Evolutionary conservation across 2,888 invertebrate genomes (phyloP), one percentile per base, ranked within the genome.

Genomic region (Parnassius glacialis): DNA sequence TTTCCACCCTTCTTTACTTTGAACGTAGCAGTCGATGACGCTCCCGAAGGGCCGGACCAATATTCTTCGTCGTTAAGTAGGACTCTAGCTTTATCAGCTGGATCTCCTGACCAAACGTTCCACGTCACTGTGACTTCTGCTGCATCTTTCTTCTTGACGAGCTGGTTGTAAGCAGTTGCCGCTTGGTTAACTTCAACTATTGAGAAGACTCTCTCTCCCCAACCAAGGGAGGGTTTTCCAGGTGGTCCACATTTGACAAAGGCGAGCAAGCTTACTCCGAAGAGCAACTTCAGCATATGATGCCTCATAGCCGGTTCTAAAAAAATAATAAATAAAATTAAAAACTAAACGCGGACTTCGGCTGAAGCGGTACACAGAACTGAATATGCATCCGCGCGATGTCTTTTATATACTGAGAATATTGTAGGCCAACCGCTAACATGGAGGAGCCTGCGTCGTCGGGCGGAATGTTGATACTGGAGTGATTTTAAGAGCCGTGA

Each of bases 371-470:
- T 76, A 72, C 69, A 75, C 66, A 73, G 72, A 74, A 91, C 90
- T 91, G 87, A 82, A 78, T 75, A 70, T 81, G 81, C 76, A 83
- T 76, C 79, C 72, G 68, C 41, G 70, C 68, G 77, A 78, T 82
- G 69, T 86, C 84, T 83, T 84, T 85, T 91, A 90, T 91, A 91
- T 91, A 89, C 78, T 68, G 73, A 71, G 74, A 67, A 78, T 75
- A 85, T 83, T 78, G 89, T 91, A 87, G 90, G 91, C 80, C 90
- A 89, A 90, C 91, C 91, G 91, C 88, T 90, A 87, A 72, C 77
- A 74, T 70, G 68, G 74, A 73, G 82, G 75, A 79, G 82, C 83
- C 83, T 81, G 79, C 81, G 51, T 41, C 60, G 60, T 48, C 59
- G 42, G 43, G 69, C 67, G 71, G 76, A 77, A 79, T 78, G 72